A percentile compares a stretch with the other conserved stretches of the same genome.
Conservation (phyloP, 53 echinoderm and acorn worm species). For the Luidia sarsii region DNA sequence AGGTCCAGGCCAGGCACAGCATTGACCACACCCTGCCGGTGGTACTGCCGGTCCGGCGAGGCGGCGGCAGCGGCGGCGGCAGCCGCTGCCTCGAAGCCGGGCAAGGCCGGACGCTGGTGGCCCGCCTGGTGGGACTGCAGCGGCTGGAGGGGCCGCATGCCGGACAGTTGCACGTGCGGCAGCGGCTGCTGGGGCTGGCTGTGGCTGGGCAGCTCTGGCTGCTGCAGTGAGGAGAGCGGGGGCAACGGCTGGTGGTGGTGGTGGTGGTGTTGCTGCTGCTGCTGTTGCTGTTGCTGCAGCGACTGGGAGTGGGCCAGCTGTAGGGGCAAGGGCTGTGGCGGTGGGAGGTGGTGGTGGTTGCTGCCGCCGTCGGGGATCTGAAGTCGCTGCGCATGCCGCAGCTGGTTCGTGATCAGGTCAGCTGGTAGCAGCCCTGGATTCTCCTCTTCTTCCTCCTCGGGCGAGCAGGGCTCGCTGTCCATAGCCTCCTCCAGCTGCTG, state of each 20-base stretch:
- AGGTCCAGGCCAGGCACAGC: constrained; percentile 35
- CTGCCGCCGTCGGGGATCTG: constrained; percentile 20
- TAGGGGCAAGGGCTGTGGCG: constrained; percentile 39
- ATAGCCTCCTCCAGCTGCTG: constrained; percentile 34
- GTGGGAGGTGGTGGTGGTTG: neutral
- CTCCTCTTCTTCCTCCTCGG: constrained; percentile 39
- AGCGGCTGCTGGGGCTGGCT: constrained; percentile 36
- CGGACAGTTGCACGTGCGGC: constrained; percentile 41
- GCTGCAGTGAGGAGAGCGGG: too few species aligned
- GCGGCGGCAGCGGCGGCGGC: too few species aligned
- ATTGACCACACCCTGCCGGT: constrained; percentile 39
- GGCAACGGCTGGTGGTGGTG: too few species aligned
- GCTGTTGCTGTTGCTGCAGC: constrained; percentile 32
- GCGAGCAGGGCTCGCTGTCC: constrained; percentile 46
- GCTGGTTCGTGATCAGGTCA: constrained; percentile 43
- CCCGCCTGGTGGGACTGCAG: constrained; percentile 32
- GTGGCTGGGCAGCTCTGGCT: constrained; percentile 28
- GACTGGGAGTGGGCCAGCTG: constrained; percentile 39
- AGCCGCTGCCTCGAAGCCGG: constrained; percentile 49
- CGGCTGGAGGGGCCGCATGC: constrained; percentile 39
- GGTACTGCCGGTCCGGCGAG: constrained; percentile 31
- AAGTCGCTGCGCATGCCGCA: constrained; percentile 48
- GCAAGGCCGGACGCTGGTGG: constrained; percentile 30
- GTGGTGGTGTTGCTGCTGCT: constrained; percentile 32
- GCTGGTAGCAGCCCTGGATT: constrained; percentile 35